Base-by-base conservation (phyloP, 2,797 vertebrate genomes). In the Cirrhinus molitorella region DNA sequence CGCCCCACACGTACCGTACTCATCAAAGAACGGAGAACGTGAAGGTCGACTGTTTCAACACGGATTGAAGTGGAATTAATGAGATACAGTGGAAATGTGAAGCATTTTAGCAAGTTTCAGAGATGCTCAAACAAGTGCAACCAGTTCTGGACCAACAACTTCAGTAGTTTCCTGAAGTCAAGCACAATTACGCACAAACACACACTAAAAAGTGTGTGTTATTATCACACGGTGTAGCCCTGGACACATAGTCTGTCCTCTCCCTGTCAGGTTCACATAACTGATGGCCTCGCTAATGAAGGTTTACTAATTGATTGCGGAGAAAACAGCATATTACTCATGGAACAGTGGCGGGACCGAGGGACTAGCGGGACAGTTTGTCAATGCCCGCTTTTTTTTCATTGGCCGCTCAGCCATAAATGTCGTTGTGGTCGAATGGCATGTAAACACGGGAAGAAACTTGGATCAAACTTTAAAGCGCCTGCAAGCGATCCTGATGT, bases 311-410 rank as follows among this genome's bases (percentile, higher is more conserved):
- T 95, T 95, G 94, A 95, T 94, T 93, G 92, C 88, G 87, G 92
- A 90, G 93, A 94, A 94, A 95, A 94, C 94, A 92, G 90, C 91
- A 89, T 93, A 94, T 94, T 92, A 95, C 89, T 96, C 94, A 94
- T 85, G 87, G 89, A 88, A 86, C 85, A 89, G 91, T 88, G 90
- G 90, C 91, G 87, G 81, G 92, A 88, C 92, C 84, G 87, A 85
- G 92, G 90, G 88, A 87, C 89, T 78, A 66, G 75, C 61, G 25
- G 85, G 93, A 93, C 93, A 93, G 90, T 92, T 94, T 88, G 91
- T 95, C 92, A 91, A 94, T 94, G 92, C 82, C 83, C 72, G 79
- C 85, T 87, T 47, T 84, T 87, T 83, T 53, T 82, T 92, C 91
- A 92, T 88, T 68, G 43, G 66, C 43, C 51, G 12, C 28, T 78